These are phyloP conservation scores for Simalia tracyae DNA, from an alignment of 2,797 vertebrate species.

Conservation along the genomic window DNA sequence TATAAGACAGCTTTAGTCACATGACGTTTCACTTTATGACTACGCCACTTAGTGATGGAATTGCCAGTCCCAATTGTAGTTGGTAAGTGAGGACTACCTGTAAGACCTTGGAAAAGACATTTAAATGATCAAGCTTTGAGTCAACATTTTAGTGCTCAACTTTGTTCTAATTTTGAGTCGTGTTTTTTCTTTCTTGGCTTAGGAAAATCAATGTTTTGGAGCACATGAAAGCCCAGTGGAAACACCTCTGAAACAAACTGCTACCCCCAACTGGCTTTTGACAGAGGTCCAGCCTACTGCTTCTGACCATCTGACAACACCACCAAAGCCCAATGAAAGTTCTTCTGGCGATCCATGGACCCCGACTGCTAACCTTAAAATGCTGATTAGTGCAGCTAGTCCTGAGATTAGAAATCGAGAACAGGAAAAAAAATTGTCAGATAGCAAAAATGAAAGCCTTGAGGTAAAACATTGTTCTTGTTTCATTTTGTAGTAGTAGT, in stretches of 20 bases:
- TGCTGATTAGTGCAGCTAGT: constrained; percentile 93
- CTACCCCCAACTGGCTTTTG: constrained; percentile 51
- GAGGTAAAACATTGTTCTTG: constrained; percentile 74
- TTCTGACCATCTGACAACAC: constrained; percentile 81
- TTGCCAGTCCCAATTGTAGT: too few species aligned
- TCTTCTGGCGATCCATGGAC: constrained; percentile 91
- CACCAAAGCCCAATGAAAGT: constrained; percentile 82
- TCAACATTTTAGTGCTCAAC: background rate
- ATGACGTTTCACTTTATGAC: too few species aligned
- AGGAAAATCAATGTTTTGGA: constrained; percentile 81
- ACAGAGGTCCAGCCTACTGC: constrained; percentile 70
- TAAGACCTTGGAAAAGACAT: too few species aligned
- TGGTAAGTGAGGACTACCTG: too few species aligned
- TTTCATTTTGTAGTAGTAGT: constrained; percentile 48
- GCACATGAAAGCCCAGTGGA: constrained; percentile 60
- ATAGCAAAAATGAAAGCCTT: constrained; percentile 64
- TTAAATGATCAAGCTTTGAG: accelerated
- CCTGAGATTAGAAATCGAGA: constrained; percentile 94
- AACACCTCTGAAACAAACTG: constrained; percentile 72
- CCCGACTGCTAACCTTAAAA: constrained; percentile 94
- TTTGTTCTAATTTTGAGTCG: background rate
- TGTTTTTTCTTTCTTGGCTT: constrained; percentile 32
- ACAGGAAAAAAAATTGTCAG: constrained; percentile 75
- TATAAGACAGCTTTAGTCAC: too few species aligned
- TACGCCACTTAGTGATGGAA: too few species aligned